Conservation (phyloP, 2,113 vertebrate genomes). For the Microcebus lehilahytsara region DNA sequence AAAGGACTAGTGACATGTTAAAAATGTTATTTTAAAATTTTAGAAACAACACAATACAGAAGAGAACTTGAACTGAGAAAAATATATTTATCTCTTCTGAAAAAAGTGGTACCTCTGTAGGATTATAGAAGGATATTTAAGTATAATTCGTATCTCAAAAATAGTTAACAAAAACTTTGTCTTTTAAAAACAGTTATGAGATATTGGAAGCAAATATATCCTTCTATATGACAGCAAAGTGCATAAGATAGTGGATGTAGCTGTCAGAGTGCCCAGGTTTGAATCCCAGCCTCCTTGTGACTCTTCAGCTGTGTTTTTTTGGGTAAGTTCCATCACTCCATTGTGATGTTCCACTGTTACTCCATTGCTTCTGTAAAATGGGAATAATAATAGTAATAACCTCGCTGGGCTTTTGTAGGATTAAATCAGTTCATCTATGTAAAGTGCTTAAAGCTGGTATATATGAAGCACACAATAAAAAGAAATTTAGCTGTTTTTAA, state of each 20-base stretch:
- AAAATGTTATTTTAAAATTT: not conserved
- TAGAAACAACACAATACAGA: not conserved
- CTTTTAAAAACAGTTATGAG: not conserved
- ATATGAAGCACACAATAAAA: not conserved
- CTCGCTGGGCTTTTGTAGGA: not conserved
- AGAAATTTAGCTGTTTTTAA: not conserved
- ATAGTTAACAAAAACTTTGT: not conserved
- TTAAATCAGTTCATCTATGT: not conserved
- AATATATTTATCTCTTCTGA: not conserved
- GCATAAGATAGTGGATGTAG: fast-evolving
- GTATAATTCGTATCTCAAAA: not conserved
- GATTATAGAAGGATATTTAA: not conserved
- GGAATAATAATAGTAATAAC: too few species aligned
- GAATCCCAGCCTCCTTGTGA: not conserved
- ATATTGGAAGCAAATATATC: not conserved
- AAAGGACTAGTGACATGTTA: not conserved
- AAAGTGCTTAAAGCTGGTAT: not conserved
- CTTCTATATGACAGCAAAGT: not conserved
- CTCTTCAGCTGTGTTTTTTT: not conserved
- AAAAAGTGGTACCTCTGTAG: not conserved
- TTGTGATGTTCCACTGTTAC: too few species aligned
- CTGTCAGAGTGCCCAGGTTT: fast-evolving
- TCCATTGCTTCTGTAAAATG: not conserved
- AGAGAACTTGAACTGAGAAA: not conserved
- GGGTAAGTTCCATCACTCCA: too few species aligned